phyloP scores from a whole-genome alignment of 2,888 invertebrate species.

The Chesias legatella region DNA sequence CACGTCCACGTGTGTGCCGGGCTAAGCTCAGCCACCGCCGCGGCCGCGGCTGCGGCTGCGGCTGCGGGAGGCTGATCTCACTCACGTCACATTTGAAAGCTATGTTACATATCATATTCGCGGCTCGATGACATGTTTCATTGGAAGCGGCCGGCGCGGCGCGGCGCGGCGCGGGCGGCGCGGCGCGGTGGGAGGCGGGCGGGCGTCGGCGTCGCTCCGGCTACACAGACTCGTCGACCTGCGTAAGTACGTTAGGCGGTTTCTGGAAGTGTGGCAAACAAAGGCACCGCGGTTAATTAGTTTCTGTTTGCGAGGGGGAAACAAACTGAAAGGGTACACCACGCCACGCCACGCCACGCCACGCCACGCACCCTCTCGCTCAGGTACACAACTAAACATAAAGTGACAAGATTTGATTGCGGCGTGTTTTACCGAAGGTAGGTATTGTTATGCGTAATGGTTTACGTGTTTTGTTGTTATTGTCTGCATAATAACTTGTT shows the following conservation, averaged over 20 bases:
- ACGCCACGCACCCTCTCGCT: constrained; percentile 34
- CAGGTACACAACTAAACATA: constrained; percentile 25
- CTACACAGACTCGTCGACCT: constrained; percentile 40
- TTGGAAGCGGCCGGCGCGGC: neutral
- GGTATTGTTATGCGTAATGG: constrained; percentile 10
- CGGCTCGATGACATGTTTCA: constrained; percentile 7
- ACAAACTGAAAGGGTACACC: constrained; percentile 53
- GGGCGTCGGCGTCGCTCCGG: constrained; percentile 13
- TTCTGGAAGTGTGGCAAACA: constrained; percentile 63
- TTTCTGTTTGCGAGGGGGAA: constrained; percentile 59
- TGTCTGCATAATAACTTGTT: constrained; percentile 3
- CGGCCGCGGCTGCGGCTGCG: too few species aligned
- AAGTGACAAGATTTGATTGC: constrained; percentile 21
- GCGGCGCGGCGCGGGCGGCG: too few species aligned
- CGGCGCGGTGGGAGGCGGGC: too few species aligned
- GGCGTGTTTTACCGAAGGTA: constrained; percentile 16
- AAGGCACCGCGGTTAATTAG: constrained; percentile 66
- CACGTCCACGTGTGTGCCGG: too few species aligned
- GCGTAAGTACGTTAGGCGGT: constrained; percentile 35
- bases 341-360: too few species aligned
- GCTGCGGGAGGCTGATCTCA: too few species aligned
- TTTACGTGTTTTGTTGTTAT: constrained; percentile 14
- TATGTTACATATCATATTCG: constrained; percentile 4
- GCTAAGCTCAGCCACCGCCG: too few species aligned
- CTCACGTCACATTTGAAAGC: too few species aligned